These are phyloP conservation scores for Calliopum simillimum DNA, from an alignment of 2,888 invertebrate species.

Conservation along the genomic window DNA sequence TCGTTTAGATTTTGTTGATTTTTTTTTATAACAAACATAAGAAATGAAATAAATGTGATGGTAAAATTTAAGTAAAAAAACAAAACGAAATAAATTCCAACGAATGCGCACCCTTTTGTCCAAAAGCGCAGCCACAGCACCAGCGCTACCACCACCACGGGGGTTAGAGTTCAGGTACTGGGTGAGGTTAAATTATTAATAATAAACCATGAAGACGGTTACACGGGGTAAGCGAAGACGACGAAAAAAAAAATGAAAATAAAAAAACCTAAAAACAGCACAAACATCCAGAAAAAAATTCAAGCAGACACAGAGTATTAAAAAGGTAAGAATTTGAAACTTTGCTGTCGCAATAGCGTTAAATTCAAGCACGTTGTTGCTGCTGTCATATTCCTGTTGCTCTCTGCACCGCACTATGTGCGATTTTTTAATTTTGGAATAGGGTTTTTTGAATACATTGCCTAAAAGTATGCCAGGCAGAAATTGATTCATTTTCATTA, in stretches of 20 bases:
- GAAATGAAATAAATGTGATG: constrained; percentile 22
- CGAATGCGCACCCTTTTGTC: constrained; percentile 17
- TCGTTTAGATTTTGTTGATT: constrained; percentile 22
- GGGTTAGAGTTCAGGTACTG: neutral
- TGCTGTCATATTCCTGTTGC: too few relatives aligned
- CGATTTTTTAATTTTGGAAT: too few relatives aligned
- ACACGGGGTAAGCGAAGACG: neutral
- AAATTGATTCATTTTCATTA: too few relatives aligned
- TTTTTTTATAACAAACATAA: constrained; percentile 16
- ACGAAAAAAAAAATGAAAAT: constrained; percentile 7
- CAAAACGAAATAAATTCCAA: constrained; percentile 46
- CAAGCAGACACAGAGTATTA: neutral
- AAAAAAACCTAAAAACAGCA: neutral
- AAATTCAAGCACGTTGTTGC: too few relatives aligned
- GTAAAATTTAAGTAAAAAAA: constrained; percentile 35
- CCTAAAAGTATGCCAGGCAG: too few relatives aligned
- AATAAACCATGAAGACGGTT: constrained; percentile 24
- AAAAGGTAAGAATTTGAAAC: neutral
- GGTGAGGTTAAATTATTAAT: constrained; percentile 28
- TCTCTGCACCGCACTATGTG: too few relatives aligned
- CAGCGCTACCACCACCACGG: neutral
- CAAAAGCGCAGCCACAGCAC: constrained; percentile 26
- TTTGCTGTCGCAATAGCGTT: too few relatives aligned
- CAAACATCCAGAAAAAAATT: neutral
- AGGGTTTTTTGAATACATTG: too few relatives aligned